phyloP scores from a whole-genome alignment of 2,113 vertebrate species.

The Daphoenositta chrysoptera region DNA sequence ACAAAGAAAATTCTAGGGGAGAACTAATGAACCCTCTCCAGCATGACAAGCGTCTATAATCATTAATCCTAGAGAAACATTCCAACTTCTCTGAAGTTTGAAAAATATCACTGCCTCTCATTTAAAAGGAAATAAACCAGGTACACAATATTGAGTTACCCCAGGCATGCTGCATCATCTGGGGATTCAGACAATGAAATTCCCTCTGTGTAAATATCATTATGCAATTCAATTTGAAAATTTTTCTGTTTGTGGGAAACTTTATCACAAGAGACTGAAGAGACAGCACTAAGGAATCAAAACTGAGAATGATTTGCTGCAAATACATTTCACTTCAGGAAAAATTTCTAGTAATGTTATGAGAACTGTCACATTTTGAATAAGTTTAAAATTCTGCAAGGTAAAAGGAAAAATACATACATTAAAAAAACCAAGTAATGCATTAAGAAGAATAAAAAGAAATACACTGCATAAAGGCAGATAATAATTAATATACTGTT shows the following conservation, averaged over 20 bases:
- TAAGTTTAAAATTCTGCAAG: not conserved
- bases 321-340: not conserved
- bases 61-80: not conserved
- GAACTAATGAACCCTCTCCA: not conserved
- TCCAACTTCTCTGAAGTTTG: not conserved
- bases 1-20: not conserved
- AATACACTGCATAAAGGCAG: not conserved
- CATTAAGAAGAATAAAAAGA: not conserved
- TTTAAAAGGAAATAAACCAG: not conserved
- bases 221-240: fast-evolving
- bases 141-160: not conserved
- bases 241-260: not conserved
- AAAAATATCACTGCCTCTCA: not conserved
- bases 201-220: not conserved
- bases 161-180: not conserved
- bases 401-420: not conserved
- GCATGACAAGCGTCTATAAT: not conserved
- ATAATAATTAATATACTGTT: not conserved
- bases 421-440: not conserved
- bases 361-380: not conserved
- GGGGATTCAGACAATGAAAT: not conserved
- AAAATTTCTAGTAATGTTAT: not conserved
- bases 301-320: not conserved
- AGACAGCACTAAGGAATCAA: not conserved
- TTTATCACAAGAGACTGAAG: not conserved